Evolutionary conservation across 2,113 vertebrate species (phyloP).

Genomic region (Scytalopus superciliaris): DNA sequence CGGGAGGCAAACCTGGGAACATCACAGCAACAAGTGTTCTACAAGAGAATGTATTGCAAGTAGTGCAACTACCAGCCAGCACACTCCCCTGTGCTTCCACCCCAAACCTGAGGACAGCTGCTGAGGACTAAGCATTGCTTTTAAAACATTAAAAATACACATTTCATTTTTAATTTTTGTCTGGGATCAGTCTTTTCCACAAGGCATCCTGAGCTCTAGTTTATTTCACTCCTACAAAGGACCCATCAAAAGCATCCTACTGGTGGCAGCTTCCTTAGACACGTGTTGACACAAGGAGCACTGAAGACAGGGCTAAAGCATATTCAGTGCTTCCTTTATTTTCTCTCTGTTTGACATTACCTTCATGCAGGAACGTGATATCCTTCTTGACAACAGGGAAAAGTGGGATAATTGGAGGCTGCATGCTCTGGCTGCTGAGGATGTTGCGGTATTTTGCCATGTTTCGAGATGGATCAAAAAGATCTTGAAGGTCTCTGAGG

Average conservation of each 20-base stretch:
- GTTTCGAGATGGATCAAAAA: conserved; percentile 96
- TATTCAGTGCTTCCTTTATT: neutral
- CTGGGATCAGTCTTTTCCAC: neutral
- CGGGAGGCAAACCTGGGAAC: neutral
- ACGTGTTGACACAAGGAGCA: neutral
- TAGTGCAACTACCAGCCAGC: neutral
- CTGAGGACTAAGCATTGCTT: neutral
- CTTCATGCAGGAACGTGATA: conserved; percentile 97
- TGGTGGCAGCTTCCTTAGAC: neutral
- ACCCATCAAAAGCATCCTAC: neutral
- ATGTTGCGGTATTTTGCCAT: conserved; percentile 98
- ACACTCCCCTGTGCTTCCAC: neutral
- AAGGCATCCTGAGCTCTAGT: neutral
- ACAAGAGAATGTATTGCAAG: neutral
- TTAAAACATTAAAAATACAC: neutral
- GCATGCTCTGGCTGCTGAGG: conserved; percentile 96
- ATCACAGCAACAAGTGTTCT: neutral
- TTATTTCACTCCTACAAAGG: neutral
- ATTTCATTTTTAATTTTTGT: neutral
- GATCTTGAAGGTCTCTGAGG: conserved; percentile 92
- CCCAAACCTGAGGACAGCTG: neutral
- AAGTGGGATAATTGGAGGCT: conserved; percentile 96
- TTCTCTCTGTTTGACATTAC: conserved; percentile 67
- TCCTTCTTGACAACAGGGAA: conserved; percentile 99
- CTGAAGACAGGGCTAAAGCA: neutral